Evolutionary conservation across 2,888 invertebrate species (phyloP), one percentile per base, ranked within the genome.

Genomic region (Exocentrus adspersus): DNA sequence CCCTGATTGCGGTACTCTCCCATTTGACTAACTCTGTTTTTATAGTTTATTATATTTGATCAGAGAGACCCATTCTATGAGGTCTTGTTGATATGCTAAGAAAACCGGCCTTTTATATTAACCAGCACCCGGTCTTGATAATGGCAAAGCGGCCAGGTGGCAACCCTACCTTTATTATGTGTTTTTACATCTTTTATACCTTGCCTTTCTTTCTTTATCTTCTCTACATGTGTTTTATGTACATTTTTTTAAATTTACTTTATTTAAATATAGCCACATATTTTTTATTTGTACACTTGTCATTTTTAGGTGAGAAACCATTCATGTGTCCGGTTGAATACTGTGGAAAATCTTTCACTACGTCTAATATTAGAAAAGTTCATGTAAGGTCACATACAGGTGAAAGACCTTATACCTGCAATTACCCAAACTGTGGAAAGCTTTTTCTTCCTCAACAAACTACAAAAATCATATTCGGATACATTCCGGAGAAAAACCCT

Each of bases 311-410:
- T 16, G 87, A 86, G 79, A 83, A 85, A 12, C 86, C 87, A 17
- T 85, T 82, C 80, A 76, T 80, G 37, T 88, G 88, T 79, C 81
- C 82, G 43, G 82, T 84, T 1, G 85, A 85, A 59, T 88, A 88
- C 14, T 90, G 90, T 77, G 86, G 86, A 24, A 84, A 87, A 68
- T 87, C 88, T 0, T 90, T 90, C 76, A 89, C 89, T 1, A 90
- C 90, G 0, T 88, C 89, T 17, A 89, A 90, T 77, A 90, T 90
- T 58, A 83, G 89, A 20, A 90, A 89, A 81, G 86, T 87, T 48
- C 90, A 90, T 74, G 85, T 89, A 37, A 81, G 90, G 45, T 89
- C 88, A 0, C 90, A 90, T 76, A 90, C 90, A 0, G 90, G 90
- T 0, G 89, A 90, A 79, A 80, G 88, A 16, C 90, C 90, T 0